Evolutionary conservation across 2,113 vertebrate genomes (phyloP), one percentile per base, ranked within the genome.

Genomic region (Channa maculata): DNA sequence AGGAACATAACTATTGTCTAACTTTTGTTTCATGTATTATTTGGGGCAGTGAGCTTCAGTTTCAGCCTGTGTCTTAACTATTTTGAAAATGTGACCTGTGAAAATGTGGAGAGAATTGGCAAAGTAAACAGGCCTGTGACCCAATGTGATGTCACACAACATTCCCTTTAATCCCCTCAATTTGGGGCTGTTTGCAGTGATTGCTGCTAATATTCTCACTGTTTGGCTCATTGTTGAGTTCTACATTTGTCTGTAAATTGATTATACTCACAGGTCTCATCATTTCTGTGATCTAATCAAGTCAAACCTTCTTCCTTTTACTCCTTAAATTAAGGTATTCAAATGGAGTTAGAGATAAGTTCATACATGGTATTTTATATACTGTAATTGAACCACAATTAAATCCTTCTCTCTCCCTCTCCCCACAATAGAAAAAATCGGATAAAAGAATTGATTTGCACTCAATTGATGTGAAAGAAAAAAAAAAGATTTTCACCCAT

Each of bases 321-420:
- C 1, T 24, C 24, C 1, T 24, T 24, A 24, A 24, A 24, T 24
- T 24, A 24, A 24, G 24, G 24, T 24, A 75, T 70, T 81, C 50
- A 86, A 88, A 80, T 71, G 68, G 61, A 52, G 64, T 79, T 52
- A 80, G 77, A 66, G 52, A 62, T 77, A 88, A 86, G 84, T 87
- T 90, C 82, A 82, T 77, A 63, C 24, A 65, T 80, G 49, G 49
- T 66, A 33, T 85, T 24, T 79, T 83, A 60, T 63, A 54, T 82
- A 61, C 84, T 74, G 63, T 63, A 72, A 61, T 53, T 46, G 69
- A 80, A 72, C 66, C 71, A 69, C 79, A 75, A 52, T 68, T 69
- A 70, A 54, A 60, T 84, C 52, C 74, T 71, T 51, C 41, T 62
- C 63, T 65, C 44, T 51, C 45, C 24, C 24, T 24, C 24, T 24